Evolutionary conservation across 2,113 vertebrate genomes (phyloP).

Genomic region (Takifugu flavidus): DNA sequence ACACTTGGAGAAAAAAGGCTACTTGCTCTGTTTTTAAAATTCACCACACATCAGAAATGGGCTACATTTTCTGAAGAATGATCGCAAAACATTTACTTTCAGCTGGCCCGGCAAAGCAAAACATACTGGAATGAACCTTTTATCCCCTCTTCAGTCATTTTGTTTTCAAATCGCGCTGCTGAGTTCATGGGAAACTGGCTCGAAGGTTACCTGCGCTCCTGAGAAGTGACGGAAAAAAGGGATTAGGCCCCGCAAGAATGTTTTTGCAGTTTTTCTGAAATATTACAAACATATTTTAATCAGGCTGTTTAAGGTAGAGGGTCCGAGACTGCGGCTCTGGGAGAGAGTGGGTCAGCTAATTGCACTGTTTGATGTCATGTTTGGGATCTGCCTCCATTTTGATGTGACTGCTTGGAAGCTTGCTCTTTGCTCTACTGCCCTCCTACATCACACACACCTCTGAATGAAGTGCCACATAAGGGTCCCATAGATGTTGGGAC

Average conservation of each 20-base stretch:
- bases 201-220: conserved; percentile 70
- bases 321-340: conserved; percentile 54
- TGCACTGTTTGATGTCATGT: conserved; percentile 74
- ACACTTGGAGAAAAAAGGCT: conserved; percentile 51
- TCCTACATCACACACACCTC: conserved; percentile 28
- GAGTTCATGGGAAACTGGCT: conserved; percentile 75
- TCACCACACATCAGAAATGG: conserved; percentile 61
- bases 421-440: conserved; percentile 27
- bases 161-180: conserved; percentile 60
- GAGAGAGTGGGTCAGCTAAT: conserved; percentile 75
- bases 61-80: conserved; percentile 70
- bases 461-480: conserved; percentile 74
- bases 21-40: conserved; percentile 26
- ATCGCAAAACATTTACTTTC: conserved; percentile 70
- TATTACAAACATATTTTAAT: conserved; percentile 74
- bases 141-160: conserved; percentile 26
- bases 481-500: conserved; percentile 79
- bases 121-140: conserved; percentile 59
- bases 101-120: conserved; percentile 66
- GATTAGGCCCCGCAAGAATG: conserved; percentile 68
- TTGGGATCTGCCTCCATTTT: conserved; percentile 66
- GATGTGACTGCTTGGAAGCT: conserved; percentile 69
- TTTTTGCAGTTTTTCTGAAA: conserved; percentile 76
- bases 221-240: conserved; percentile 61
- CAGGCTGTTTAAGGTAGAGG: conserved; percentile 60